A percentile compares a stretch with the other conserved stretches of the same genome.
Evolutionary conservation across 2,888 invertebrate genomes (phyloP).

Genomic region (Ernsta delagoae): DNA sequence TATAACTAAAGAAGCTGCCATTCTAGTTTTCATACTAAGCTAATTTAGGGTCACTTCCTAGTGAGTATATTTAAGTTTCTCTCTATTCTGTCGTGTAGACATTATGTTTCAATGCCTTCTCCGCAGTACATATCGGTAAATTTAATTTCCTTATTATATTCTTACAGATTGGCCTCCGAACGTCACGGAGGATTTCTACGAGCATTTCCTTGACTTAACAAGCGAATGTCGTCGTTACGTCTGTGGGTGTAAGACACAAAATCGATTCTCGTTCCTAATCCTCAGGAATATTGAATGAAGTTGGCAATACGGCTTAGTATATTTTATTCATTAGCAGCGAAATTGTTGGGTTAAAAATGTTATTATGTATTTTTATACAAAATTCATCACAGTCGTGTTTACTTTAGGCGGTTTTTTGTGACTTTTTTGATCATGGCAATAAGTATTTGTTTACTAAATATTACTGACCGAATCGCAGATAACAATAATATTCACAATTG

Average conservation of each 20-base stretch:
- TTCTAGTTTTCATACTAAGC: no score
- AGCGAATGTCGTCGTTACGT: conserved; percentile 13
- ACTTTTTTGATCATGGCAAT: no score
- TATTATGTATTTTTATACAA: conserved; percentile 10
- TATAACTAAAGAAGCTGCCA: no score
- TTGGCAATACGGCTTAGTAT: conserved; percentile 34
- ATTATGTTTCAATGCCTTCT: no score
- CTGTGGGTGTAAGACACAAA: conserved; percentile 14
- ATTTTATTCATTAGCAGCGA: conserved; percentile 36
- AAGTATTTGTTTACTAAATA: no score
- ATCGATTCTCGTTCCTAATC: conserved; percentile 11
- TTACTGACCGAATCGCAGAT: no score
- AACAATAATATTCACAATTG: no score
- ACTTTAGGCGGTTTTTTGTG: no score
- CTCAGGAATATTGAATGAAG: conserved; percentile 31
- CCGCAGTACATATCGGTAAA: conserved; percentile 38
- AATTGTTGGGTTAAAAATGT: conserved; percentile 25
- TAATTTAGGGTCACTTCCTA: no score
- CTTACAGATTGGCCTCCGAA: conserved; percentile 32
- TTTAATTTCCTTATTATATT: conserved; percentile 45
- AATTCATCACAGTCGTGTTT: background rate
- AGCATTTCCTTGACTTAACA: conserved; percentile 4
- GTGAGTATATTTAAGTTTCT: no score
- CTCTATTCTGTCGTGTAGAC: no score
- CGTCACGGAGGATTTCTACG: conserved; percentile 24